phyloP scores from a whole-genome alignment of 2,797 vertebrate species.

The Diplodus sargus region DNA sequence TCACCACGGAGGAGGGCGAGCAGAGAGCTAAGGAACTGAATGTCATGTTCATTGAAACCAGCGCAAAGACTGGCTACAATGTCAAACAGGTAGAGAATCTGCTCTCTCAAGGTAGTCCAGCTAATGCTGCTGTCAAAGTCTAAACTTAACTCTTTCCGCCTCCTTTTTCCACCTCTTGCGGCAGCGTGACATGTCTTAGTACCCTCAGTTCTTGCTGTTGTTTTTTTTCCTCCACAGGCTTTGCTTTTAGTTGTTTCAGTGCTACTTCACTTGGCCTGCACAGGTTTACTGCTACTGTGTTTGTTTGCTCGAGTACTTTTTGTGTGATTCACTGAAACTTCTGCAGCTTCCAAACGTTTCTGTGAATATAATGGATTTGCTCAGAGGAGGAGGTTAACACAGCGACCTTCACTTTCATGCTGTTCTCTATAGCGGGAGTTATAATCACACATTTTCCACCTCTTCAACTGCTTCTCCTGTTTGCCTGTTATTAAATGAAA shows the following conservation, averaged over 20 bases:
- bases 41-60: conserved; percentile 99
- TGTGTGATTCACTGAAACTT: conserved; percentile 30
- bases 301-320: conserved; percentile 22
- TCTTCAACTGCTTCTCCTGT: conserved; percentile 32
- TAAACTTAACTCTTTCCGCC: conserved; percentile 42
- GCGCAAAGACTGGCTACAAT: conserved; percentile 98
- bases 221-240: conserved; percentile 21
- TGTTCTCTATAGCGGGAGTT: conserved; percentile 15
- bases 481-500: conserved; percentile 28
- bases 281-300: conserved; percentile 32
- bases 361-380: conserved; percentile 43
- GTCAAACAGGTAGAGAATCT: conserved; percentile 93
- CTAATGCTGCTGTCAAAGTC: conserved; percentile 57
- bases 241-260: conserved; percentile 48
- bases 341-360: conserved; percentile 34
- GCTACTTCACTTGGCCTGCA: conserved; percentile 29
- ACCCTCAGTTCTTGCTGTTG: conserved; percentile 26
- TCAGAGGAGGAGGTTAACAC: conserved; percentile 31
- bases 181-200: conserved; percentile 43
- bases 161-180: conserved; percentile 48
- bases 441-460: conserved; percentile 30
- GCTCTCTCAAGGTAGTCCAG: conserved; percentile 68
- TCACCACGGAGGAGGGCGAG: conserved; percentile 96
- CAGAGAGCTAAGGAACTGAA: conserved; percentile 98
- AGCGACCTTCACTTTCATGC: conserved; percentile 22